Evolutionary conservation across 1,140 invertebrate species (phyloP).

Genomic region (Drosophila sulfurigaster): DNA sequence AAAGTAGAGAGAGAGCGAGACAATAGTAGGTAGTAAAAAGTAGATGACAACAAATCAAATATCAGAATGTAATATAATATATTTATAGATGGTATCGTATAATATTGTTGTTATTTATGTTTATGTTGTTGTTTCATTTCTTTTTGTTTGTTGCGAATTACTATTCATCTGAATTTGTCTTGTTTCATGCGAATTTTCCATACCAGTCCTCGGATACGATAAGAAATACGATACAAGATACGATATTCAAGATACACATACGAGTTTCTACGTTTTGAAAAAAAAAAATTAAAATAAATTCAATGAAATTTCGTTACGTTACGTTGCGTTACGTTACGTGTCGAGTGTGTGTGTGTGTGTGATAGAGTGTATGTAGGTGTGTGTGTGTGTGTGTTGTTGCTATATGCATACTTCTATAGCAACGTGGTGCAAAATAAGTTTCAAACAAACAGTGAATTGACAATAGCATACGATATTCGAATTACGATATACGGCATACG

Average conservation of each 20-base stretch:
- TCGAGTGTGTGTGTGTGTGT: constrained; percentile 4
- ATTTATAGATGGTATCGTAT: constrained; percentile 5
- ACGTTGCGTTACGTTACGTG: constrained; percentile 22
- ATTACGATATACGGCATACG: constrained; percentile 1
- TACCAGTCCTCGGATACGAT: constrained; percentile 49
- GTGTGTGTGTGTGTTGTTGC: constrained; percentile 11
- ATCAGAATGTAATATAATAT: constrained; percentile 7
- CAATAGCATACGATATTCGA: neutral
- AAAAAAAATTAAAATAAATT: neutral
- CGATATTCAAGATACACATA: constrained; percentile 41
- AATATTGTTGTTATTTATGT: neutral
- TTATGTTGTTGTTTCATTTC: neutral
- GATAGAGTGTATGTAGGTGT: constrained; percentile 1
- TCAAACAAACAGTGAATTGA: neutral
- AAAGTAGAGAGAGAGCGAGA: neutral
- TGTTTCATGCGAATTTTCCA: constrained; percentile 39
- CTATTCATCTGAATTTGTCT: neutral
- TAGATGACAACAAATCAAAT: constrained; percentile 29
- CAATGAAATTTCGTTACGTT: constrained; percentile 32
- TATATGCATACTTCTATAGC: constrained; percentile 35
- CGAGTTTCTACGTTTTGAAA: constrained; percentile 16
- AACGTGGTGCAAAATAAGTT: constrained; percentile 17
- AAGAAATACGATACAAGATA: constrained; percentile 33
- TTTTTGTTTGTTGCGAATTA: neutral
- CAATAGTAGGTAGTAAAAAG: constrained; percentile 27